Evolutionary conservation across 92 coral and sea anemone species (phyloP).

Genomic region (Pocillopora grandis): DNA sequence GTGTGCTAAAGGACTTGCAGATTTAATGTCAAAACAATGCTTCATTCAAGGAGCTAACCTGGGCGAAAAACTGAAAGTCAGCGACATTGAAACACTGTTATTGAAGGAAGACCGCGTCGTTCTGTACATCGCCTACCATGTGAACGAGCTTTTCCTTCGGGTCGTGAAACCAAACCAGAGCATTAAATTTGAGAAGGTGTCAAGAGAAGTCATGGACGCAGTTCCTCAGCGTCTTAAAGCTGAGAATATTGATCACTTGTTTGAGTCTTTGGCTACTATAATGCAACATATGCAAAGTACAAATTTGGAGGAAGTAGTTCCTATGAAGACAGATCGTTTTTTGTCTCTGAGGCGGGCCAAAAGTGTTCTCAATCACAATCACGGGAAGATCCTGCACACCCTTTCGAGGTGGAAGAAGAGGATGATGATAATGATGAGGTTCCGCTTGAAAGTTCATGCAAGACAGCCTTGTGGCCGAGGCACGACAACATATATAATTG

Average conservation of each 20-base stretch:
- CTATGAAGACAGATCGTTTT: slow-evolving; percentile 1
- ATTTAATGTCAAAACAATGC: background rate
- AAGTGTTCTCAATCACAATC: background rate
- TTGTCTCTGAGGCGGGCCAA: background rate
- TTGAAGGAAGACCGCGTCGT: background rate
- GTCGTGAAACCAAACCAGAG: background rate
- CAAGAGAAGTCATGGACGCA: background rate
- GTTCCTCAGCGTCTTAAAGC: background rate
- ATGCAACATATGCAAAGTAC: background rate
- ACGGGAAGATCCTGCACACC: background rate
- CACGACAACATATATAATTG: background rate
- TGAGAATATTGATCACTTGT: background rate
- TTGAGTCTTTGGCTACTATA: background rate
- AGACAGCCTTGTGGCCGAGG: background rate
- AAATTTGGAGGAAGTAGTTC: background rate
- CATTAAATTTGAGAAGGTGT: background rate
- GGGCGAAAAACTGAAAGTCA: background rate
- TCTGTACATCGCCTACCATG: background rate
- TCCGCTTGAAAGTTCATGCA: background rate
- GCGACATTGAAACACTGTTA: background rate
- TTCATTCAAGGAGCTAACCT: background rate
- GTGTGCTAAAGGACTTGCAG: slow-evolving; percentile 4
- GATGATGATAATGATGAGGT: background rate
- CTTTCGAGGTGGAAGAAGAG: background rate
- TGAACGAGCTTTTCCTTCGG: background rate